These are phyloP conservation scores for Agonopterix arenella DNA, from an alignment of 2,888 invertebrate species.

Conservation along the genomic window DNA sequence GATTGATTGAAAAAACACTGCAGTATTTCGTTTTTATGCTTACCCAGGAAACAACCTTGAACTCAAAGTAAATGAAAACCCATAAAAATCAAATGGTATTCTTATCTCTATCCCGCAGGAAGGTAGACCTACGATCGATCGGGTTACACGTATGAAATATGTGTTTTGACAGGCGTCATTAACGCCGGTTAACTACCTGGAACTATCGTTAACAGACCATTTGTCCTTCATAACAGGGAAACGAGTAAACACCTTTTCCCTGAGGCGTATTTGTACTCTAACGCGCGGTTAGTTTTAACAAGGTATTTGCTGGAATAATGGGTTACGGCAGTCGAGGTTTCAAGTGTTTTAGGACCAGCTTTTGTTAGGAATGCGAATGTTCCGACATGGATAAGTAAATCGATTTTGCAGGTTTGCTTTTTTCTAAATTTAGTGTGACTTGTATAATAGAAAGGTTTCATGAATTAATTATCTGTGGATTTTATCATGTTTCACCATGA, in stretches of 20 bases:
- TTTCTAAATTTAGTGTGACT: no score
- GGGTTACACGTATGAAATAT: slow-evolving; percentile 29
- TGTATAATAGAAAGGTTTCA: no score
- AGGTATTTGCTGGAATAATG: neutral
- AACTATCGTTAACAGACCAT: slow-evolving; percentile 38
- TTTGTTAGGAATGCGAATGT: no score
- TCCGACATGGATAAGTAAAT: no score
- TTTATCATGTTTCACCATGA: no score
- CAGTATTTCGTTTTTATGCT: no score
- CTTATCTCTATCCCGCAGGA: slow-evolving; percentile 7
- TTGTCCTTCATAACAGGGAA: slow-evolving; percentile 20
- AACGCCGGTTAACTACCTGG: slow-evolving; percentile 31
- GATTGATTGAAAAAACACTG: no score
- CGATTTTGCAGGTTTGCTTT: no score
- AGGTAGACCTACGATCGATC: slow-evolving; percentile 16
- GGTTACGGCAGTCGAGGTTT: neutral
- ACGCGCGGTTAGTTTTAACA: slow-evolving; percentile 3
- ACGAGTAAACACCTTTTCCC: slow-evolving; percentile 17
- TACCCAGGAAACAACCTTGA: no score
- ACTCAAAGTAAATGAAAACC: no score
- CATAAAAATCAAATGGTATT: neutral
- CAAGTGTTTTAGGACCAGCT: neutral
- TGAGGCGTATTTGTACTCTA: slow-evolving; percentile 2
- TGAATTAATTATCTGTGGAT: no score
- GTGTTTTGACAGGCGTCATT: slow-evolving; percentile 42